Percentiles rank a stretch among this genome's conserved stretches.
phyloP scores from a whole-genome alignment of 1,140 invertebrate genomes.

The Leptopilina clavipes region DNA sequence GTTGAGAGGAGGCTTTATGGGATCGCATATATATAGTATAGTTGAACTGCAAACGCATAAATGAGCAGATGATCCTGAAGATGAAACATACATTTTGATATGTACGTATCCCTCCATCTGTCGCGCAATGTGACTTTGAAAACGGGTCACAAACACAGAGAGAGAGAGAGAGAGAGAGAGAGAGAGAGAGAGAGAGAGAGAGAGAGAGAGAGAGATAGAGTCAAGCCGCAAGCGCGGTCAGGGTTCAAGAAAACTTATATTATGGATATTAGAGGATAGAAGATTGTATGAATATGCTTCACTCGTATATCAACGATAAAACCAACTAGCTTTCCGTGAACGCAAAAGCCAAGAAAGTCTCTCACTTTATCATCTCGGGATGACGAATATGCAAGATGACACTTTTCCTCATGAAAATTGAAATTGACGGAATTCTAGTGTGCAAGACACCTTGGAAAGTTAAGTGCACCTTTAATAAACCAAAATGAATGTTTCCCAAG shows the following conservation, averaged over 20 bases:
- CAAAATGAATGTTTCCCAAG: background rate
- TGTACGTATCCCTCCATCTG: background rate
- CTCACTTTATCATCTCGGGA: conserved; percentile 56
- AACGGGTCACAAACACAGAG: background rate
- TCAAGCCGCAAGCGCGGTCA: conserved; percentile 13
- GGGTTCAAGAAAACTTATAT: conserved; percentile 52
- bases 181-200: background rate
- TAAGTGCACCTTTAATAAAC: conserved; percentile 15
- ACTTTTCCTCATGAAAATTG: conserved; percentile 15
- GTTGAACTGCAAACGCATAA: conserved; percentile 16
- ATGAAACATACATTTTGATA: conserved; percentile 20
- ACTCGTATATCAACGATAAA: conserved; percentile 55
- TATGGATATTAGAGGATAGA: conserved; percentile 55
- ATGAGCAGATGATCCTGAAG: conserved; percentile 26
- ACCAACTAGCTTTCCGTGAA: conserved; percentile 34
- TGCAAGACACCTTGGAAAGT: conserved; percentile 15
- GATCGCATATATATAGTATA: background rate
- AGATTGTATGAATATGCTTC: conserved; percentile 60
- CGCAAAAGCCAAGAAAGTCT: conserved; percentile 36
- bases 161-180: too few relatives aligned
- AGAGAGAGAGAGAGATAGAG: background rate
- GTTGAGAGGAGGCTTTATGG: background rate
- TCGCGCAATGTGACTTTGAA: background rate
- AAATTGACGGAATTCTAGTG: conserved; percentile 10
- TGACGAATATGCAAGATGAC: conserved; percentile 50